These are phyloP conservation scores for Saccostrea glomerata DNA, from an alignment of 1,140 invertebrate species.

Conservation along the genomic window DNA sequence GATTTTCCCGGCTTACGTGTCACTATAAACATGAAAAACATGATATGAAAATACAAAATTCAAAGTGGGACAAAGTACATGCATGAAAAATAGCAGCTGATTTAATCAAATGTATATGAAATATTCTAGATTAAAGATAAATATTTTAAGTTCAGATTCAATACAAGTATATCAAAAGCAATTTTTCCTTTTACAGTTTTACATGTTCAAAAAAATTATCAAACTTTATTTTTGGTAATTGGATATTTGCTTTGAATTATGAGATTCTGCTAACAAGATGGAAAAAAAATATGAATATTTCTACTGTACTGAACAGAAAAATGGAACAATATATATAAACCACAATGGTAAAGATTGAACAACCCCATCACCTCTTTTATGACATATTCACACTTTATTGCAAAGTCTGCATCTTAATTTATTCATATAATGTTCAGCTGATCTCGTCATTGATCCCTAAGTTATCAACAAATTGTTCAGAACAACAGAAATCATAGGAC, in stretches of 20 bases:
- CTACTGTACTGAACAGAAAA: background rate
- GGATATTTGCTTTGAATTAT: background rate
- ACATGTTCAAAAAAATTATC: background rate
- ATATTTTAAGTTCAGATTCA: background rate
- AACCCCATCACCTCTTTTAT: slow-evolving; percentile 5
- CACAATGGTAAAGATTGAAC: background rate
- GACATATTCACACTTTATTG: background rate
- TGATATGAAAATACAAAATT: slow-evolving; percentile 16
- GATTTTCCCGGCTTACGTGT: background rate
- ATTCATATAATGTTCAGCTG: background rate
- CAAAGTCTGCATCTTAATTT: background rate
- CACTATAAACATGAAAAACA: background rate
- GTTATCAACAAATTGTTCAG: background rate
- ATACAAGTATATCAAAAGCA: background rate
- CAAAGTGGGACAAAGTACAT: background rate
- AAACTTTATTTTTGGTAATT: background rate
- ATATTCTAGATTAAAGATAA: background rate
- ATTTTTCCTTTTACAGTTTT: background rate
- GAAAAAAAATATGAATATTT: background rate
- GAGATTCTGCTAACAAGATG: background rate
- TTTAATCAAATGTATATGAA: background rate
- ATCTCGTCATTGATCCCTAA: background rate
- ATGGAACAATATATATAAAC: background rate
- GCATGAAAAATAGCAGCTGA: background rate
- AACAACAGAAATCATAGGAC: background rate